Evolutionary conservation across 2,113 vertebrate genomes (phyloP).

Genomic region (Synodontis membranacea): DNA sequence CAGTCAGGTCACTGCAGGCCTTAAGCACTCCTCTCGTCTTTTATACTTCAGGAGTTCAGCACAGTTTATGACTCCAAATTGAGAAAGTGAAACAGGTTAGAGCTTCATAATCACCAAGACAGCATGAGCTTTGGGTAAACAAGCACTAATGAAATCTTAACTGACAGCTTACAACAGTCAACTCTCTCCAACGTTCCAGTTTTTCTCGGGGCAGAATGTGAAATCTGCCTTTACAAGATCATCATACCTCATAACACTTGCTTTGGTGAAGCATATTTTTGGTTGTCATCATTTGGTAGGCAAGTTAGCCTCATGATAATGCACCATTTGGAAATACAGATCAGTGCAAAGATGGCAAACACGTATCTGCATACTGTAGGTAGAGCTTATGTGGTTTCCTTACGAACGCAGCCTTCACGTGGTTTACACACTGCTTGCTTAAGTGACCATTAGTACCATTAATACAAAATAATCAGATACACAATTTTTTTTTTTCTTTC

Average conservation of each 20-base stretch:
- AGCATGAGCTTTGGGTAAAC: neutral
- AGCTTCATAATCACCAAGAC: neutral
- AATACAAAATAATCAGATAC: neutral
- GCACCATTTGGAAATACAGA: neutral
- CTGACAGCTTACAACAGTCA: neutral
- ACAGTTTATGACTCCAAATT: neutral
- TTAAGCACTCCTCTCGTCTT: neutral
- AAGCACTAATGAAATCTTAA: neutral
- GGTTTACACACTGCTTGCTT: neutral
- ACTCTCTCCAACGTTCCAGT: neutral
- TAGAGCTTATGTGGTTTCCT: neutral
- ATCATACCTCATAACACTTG: neutral
- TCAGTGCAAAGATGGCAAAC: neutral
- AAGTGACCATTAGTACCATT: neutral
- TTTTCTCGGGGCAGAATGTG: neutral
- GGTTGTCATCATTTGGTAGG: neutral
- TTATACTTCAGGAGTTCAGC: neutral
- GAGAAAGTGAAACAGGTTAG: neutral
- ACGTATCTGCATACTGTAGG: neutral
- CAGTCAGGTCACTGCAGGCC: constrained; percentile 20
- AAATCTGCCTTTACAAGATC: neutral
- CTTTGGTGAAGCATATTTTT: neutral
- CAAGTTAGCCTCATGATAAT: neutral
- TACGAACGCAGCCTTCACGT: neutral
- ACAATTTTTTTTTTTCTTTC: neutral